Base-by-base conservation (phyloP, 1,140 invertebrate species). In the Hyphantria cunea region DNA sequence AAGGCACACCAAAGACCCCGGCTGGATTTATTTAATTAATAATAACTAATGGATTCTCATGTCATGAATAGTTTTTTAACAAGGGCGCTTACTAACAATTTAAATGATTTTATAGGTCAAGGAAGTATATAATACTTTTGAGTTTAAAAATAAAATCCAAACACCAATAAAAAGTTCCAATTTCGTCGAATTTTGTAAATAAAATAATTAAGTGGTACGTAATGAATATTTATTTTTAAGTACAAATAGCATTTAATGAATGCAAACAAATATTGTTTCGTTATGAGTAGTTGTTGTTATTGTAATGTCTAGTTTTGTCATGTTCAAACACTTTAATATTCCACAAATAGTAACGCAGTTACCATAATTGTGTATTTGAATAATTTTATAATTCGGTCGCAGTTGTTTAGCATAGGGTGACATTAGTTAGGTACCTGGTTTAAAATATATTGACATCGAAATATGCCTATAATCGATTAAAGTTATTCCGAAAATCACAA, bases 341-440 rank as follows among this genome's bases (percentile, higher is more conserved):
- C 12, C 52, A 55, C 39, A 55, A n/a, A 44, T 55, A 45, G 39
- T 59, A 41, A 32, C 45, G 45, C 15, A 49, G 39, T 61, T 61
- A 61, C 58, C 58, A 50, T 60, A 52, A n/a, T 32, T 61, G 10
- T 49, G 39, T 33, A 51, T 61, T 61, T 34, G n/a, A n/a, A n/a
- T 54, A 45, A 37, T 25, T 50, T 32, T 33, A 15, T 44, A 41
- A 51, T 51, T 42, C 49, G 31, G 39, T 34, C 31, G 44, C 5
- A 41, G 58, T 60, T 13, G 13, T 45, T 44, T 44, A 32, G 33
- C 25, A 5, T 37, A 54, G 13, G 15, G 6, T 48, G 33, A 47
- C 55, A 48, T 51, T 62, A 52, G n/a, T 13, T 41, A 42, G 54
- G 34, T 55, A 41, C 17, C 17, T 25, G 41, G 41, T 49, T 58